Base-by-base conservation (phyloP, 64 coral and sea anemone species). In the Dendrophyllia cribrosa region DNA sequence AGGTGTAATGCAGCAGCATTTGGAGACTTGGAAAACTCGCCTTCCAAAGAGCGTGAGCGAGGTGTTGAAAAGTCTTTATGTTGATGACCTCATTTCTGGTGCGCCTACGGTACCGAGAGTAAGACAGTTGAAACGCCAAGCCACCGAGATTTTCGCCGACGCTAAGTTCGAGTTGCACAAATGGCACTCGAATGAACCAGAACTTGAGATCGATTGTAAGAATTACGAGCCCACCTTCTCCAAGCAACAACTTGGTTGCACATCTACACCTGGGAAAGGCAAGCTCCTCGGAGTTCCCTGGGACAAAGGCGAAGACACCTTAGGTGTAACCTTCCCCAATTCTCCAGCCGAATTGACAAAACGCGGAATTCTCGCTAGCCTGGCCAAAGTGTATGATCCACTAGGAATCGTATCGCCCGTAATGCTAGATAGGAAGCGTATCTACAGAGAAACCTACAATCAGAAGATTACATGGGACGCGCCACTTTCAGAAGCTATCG, bases 1-100 rank as follows among this genome's bases (percentile, higher is more conserved):
- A n/a, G n/a, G n/a, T n/a, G n/a, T n/a, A n/a, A n/a, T 78, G 3
- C 73, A 78, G 58, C 90, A 89, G 50, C 73, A 89, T 19, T 51
- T 89, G 20, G 71, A 78, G 4, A 74, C 25, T 25, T 24, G 48
- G 51, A 51, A 26, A n/a, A n/a, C 43, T 20, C 11, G 17, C 7
- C 47, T 62, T 13, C 72, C 88, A 77, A n/a, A n/a, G 16, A 78
- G 21, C 60, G 74, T 78, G 58, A 20, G 56, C 14, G 88, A 88
- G 70, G 25, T 75, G 12, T 3, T 9, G 4, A 75, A 72, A 20
- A 88, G 88, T 48, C 58, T 78, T 17, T 82, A 81, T 70, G 89
- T 81, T 10, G 77, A 91, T 56, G 88, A n/a, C n/a, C n/a, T n/a
- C n/a, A n/a, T n/a, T n/a, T n/a, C n/a, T n/a, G n/a, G n/a, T n/a